These are phyloP conservation scores for Pyrochroa serraticornis DNA, from an alignment of 2,888 invertebrate genomes.

Conservation along the genomic window DNA sequence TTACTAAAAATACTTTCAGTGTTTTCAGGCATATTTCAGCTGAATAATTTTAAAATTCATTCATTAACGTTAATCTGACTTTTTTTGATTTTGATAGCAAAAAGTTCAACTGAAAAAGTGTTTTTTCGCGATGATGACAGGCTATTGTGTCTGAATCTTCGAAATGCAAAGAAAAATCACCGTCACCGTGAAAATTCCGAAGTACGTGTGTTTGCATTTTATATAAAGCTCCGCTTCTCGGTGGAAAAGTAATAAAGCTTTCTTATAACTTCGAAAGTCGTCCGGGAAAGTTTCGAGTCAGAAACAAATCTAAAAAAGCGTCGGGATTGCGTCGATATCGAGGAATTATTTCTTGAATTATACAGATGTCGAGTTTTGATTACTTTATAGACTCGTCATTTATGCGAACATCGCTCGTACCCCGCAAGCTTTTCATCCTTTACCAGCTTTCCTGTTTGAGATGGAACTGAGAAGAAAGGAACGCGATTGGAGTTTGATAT, in stretches of 20 bases:
- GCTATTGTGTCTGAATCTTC: no score
- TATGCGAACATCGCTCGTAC: slow-evolving; percentile 12
- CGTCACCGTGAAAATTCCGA: slow-evolving; percentile 34
- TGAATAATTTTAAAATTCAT: no score
- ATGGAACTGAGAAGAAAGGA: neutral
- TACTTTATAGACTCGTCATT: slow-evolving; percentile 41
- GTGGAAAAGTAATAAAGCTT: slow-evolving; percentile 47
- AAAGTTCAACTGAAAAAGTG: no score
- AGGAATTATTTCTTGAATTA: slow-evolving; percentile 47
- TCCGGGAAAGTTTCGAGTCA: slow-evolving; percentile 38
- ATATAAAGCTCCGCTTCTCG: slow-evolving; percentile 45
- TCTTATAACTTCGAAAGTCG: slow-evolving; percentile 44
- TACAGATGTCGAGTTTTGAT: slow-evolving; percentile 45
- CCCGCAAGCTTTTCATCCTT: slow-evolving; percentile 3
- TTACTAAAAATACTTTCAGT: no score
- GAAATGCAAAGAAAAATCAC: slow-evolving; percentile 19
- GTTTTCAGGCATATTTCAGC: no score
- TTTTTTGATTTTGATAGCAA: no score
- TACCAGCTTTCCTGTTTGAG: neutral
- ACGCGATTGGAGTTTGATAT: slow-evolving; percentile 9
- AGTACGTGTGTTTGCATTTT: slow-evolving; percentile 48
- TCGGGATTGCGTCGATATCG: slow-evolving; percentile 39
- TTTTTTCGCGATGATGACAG: no score
- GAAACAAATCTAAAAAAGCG: slow-evolving; percentile 41
- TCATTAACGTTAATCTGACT: no score